Percentiles rank a stretch among this genome's conserved stretches.
Conservation (phyloP, 2,888 invertebrate species). For the Heliconius charithonia region DNA sequence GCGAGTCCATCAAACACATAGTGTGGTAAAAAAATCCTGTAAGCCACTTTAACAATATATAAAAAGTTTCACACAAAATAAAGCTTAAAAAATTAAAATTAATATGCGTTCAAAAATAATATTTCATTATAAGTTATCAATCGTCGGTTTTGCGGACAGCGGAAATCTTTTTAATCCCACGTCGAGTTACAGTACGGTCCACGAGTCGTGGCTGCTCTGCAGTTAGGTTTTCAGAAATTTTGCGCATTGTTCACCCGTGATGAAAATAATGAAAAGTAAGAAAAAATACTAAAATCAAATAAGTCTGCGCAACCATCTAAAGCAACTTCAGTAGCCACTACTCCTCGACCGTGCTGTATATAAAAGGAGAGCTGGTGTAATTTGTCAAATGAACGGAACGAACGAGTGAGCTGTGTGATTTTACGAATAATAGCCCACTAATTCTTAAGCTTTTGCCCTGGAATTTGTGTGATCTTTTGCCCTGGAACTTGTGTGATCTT, state of each 20-base stretch:
- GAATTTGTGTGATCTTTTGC: slow-evolving; percentile 7
- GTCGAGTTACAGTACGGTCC: slow-evolving; percentile 31
- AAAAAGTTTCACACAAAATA: not conserved
- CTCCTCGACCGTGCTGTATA: not conserved
- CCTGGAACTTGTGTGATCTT: slow-evolving; percentile 6
- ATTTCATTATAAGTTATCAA: slow-evolving; percentile 16
- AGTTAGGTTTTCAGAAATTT: too few relatives aligned
- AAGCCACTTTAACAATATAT: not conserved
- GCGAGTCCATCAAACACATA: too few relatives aligned
- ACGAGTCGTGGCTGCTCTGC: too few relatives aligned
- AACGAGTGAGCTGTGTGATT: slow-evolving; percentile 47
- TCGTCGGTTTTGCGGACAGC: slow-evolving; percentile 27
- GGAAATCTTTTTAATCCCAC: slow-evolving; percentile 48
- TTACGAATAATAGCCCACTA: slow-evolving; percentile 43
- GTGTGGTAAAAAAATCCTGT: not conserved
- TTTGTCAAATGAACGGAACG: slow-evolving; percentile 52
- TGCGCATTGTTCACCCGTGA: too few relatives aligned
- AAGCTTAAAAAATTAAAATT: slow-evolving; percentile 15
- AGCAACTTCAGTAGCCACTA: too few relatives aligned
- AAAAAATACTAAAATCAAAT: too few relatives aligned
- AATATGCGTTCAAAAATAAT: slow-evolving; percentile 10
- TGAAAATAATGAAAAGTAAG: too few relatives aligned
- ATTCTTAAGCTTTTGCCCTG: slow-evolving; percentile 42
- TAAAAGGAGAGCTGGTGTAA: slow-evolving; percentile 47
- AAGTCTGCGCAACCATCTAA: too few relatives aligned